Evolutionary conservation across 2,797 vertebrate genomes (phyloP).

Genomic region (Rhinoraja longicauda): DNA sequence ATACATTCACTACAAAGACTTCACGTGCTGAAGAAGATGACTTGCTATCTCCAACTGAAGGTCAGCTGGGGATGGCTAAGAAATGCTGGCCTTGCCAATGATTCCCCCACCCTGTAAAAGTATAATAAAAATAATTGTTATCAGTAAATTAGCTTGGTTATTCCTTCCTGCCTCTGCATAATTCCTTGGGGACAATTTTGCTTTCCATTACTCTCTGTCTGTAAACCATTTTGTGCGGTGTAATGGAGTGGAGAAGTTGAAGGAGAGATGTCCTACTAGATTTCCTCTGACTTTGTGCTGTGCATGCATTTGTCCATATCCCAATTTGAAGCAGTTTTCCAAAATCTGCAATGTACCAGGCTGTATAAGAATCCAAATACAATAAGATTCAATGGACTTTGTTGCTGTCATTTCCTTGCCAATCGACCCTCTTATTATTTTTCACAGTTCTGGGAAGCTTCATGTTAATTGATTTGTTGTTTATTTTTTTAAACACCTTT

Average conservation of each 20-base stretch:
- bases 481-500: not conserved
- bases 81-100: too few species aligned
- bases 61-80: too few species aligned
- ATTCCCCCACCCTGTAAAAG: too few species aligned
- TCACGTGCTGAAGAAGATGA: too few species aligned
- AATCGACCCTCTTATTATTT: not conserved
- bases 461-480: not conserved
- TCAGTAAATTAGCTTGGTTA: not conserved
- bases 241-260: not conserved
- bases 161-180: not conserved
- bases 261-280: not conserved
- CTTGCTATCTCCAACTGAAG: too few species aligned
- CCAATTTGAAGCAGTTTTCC: not conserved
- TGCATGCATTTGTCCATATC: not conserved
- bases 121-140: not conserved
- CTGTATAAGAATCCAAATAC: not conserved
- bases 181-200: not conserved
- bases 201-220: not conserved
- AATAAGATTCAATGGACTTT: not conserved
- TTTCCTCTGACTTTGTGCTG: not conserved
- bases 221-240: not conserved
- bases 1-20: too few species aligned
- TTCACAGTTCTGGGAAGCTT: not conserved
- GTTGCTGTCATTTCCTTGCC: not conserved
- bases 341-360: not conserved